These are phyloP conservation scores for Pseudocheirus occidentalis DNA, from an alignment of 2,797 vertebrate genomes.

Conservation along the genomic window DNA sequence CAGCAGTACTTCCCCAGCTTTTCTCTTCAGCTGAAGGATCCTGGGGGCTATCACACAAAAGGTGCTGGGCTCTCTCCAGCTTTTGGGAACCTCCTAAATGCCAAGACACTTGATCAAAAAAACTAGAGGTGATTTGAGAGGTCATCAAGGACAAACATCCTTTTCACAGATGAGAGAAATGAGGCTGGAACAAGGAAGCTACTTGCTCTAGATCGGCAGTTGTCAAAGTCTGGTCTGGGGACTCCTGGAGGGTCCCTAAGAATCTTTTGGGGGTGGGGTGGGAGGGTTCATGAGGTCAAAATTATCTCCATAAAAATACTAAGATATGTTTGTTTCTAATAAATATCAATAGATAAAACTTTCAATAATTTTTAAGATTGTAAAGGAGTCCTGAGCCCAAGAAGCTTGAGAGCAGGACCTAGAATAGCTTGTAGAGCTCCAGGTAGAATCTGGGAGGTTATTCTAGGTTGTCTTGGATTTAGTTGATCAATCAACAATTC, in stretches of 20 bases:
- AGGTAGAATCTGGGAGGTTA: not conserved
- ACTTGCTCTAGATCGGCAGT: not conserved
- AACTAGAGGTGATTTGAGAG: not conserved
- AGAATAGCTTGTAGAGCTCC: not conserved
- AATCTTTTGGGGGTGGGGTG: not conserved
- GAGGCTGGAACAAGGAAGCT: not conserved
- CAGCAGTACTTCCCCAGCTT: conserved; percentile 4
- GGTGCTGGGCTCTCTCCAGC: not conserved
- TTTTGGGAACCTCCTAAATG: not conserved
- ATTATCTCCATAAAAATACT: not conserved
- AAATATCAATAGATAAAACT: not conserved
- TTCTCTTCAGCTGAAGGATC: not conserved
- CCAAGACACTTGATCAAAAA: not conserved
- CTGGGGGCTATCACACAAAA: not conserved
- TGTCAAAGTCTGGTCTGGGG: not conserved
- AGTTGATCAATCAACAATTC: not conserved
- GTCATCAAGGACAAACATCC: not conserved
- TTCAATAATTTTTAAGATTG: not conserved
- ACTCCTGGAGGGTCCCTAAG: not conserved
- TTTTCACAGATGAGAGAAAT: not conserved
- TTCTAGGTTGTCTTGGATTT: not conserved
- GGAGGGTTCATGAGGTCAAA: not conserved
- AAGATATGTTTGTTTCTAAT: not conserved
- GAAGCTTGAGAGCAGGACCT: not conserved
- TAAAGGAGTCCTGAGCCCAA: not conserved